Evolutionary conservation across 2,797 vertebrate genomes (phyloP).

Genomic region (Triplophysa bombifrons): DNA sequence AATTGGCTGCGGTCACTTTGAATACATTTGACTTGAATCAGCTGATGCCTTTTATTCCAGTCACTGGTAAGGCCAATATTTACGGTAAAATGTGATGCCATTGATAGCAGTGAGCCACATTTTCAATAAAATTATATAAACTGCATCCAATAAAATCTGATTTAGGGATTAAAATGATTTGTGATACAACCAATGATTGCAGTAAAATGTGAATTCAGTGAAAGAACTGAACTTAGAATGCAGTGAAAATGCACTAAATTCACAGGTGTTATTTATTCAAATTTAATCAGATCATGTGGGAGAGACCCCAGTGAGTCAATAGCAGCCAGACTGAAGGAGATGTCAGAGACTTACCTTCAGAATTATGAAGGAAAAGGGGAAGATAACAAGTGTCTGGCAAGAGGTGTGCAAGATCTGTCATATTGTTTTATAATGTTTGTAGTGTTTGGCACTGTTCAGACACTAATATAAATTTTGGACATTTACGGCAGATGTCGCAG

Average conservation of each 20-base stretch:
- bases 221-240: neutral
- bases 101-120: too few relatives aligned
- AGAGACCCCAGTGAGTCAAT: conserved; percentile 88
- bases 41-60: too few relatives aligned
- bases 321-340: conserved; percentile 84
- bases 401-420: conserved; percentile 71
- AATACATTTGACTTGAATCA: too few relatives aligned
- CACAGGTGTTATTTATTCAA: neutral
- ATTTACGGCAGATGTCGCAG: conserved; percentile 79
- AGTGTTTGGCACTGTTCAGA: too few relatives aligned
- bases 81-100: too few relatives aligned
- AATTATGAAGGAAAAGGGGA: conserved; percentile 71
- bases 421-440: too few relatives aligned
- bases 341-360: conserved; percentile 84
- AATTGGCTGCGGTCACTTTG: neutral
- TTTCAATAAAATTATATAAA: neutral
- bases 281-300: conserved; percentile 78
- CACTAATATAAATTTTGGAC: neutral
- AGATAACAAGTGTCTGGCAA: conserved; percentile 75
- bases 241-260: neutral
- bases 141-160: neutral
- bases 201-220: neutral
- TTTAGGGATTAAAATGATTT: neutral
- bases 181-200: neutral
- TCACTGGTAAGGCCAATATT: too few relatives aligned